Evolutionary conservation across 2,797 vertebrate genomes (phyloP), one percentile per base, ranked within the genome.

Genomic region (Staurois parvus): DNA sequence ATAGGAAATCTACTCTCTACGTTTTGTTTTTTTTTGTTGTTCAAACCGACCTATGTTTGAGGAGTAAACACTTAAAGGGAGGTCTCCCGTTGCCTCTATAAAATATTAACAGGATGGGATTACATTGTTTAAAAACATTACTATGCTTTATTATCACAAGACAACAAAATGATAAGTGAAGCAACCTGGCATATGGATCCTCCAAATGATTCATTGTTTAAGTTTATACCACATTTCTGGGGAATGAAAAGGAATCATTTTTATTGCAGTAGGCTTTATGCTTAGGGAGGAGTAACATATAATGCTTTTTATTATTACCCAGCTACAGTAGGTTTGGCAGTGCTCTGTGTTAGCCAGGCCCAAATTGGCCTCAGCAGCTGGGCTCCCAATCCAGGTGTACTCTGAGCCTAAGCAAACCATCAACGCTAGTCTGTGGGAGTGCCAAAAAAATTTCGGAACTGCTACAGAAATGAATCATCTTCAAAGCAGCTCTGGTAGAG

Each of bases 111-210:
- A 52, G 37, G 69, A 74, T 86, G 72, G 48, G 68, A 69, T 48
- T 72, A 76, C 75, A 83, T 77, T 86, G 40, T 83, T 86, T 86
- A 52, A 83, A 73, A 78, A 52, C 80, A 78, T 83, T 78, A 83
- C 28, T 78, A 64, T 59, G 26, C 66, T 83, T 83, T 86, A 83
- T 79, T 68, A 86, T 30, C 42, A 32, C 29, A 40, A 72, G 68
- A 78, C 69, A 83, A 76, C 64, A 19, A 77, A 82, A 83, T 77
- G 67, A 78, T 77, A 83, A 74, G 32, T 86, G 28, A n/a, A 56
- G 15, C 5, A 79, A 56, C 40, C 34, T 78, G 59, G 52, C 40
- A 83, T 86, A 12, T 34, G 28, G 56, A 52, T 70, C 52, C 30
- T 6, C 29, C 34, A 42, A 84, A 73, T 37, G 64, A 66, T 78